Base-by-base conservation (phyloP, 1,140 invertebrate genomes). In the Branchinecta lindahli region DNA sequence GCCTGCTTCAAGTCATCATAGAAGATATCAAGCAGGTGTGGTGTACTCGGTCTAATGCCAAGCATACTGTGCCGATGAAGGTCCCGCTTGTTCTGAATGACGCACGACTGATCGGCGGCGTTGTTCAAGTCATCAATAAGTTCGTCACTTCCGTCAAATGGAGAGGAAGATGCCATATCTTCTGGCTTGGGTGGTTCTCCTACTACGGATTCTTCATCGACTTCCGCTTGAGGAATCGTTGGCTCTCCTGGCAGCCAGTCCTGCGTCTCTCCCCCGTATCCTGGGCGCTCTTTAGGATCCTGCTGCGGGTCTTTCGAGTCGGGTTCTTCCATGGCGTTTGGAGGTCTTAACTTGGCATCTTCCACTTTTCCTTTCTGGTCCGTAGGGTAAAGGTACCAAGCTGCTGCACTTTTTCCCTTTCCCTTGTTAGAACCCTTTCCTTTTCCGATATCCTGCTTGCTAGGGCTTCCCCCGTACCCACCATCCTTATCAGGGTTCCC, bases 161-260 rank as follows among this genome's bases (percentile, higher is more conserved):
- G 52, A 15, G 52, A 12, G 18, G 52, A 61, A 15, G 52, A 61
- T 61, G 52, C 52, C 52, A 61, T 61, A 61, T 61, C 52, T 61
- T 61, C 52, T 61, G 52, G 52, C 52, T 61, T 61, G 12, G 52
- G 52, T 61, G 52, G 52, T 1, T 61, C 52, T 61, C 52, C 52
- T 61, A 61, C 52, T 61, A 61, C 52, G 12, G 52, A 61, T 20
- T 61, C 52, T 20, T 61, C 52, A 15, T 61, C 52, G 18, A 61
- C 52, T 61, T 15, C 12, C 12, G 12, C 52, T 61, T 61, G 52
- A 15, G 52, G 52, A 3, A 61, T 15, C 12, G 12, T 61, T 15
- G 52, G 52, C 18, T 61, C 52, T 12, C 52, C 52, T 15, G 52
- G 52, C 12, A 61, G 52, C 52, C 52, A 61, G 6, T 61, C 52